These are phyloP conservation scores for Poecile montanus DNA, from an alignment of 2,797 vertebrate species.

Conservation along the genomic window DNA sequence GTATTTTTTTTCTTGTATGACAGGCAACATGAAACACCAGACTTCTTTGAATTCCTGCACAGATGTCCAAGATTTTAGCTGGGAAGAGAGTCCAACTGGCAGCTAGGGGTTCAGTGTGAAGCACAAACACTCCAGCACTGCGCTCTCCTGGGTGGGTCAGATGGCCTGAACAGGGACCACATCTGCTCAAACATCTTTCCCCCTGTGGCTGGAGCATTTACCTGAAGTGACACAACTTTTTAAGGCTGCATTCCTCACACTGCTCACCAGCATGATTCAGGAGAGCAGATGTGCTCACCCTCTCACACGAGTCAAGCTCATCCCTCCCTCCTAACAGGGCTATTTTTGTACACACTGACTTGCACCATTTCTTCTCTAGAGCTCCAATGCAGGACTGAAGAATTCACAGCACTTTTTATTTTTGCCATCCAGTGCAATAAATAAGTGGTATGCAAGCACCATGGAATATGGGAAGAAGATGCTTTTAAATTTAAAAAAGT, in stretches of 20 bases:
- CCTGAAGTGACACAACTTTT: not conserved
- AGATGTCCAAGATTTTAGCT: not conserved
- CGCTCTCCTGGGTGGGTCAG: not conserved
- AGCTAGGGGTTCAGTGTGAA: not conserved
- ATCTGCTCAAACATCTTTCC: not conserved
- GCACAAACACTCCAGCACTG: not conserved
- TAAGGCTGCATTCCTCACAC: not conserved
- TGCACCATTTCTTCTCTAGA: not conserved
- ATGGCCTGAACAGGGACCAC: not conserved
- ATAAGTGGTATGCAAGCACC: not conserved
- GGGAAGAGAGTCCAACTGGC: not conserved
- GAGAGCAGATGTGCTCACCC: constrained; percentile 18
- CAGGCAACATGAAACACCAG: not conserved
- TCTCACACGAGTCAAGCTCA: not conserved
- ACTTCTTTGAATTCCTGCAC: not conserved
- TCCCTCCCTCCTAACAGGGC: not conserved
- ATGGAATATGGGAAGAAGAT: not conserved
- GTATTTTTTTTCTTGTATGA: not conserved
- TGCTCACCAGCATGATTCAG: not conserved
- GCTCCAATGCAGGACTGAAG: not conserved
- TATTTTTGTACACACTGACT: not conserved
- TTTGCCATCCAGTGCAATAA: not conserved
- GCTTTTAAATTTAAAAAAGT: not conserved
- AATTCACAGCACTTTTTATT: not conserved
- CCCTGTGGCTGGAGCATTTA: not conserved